Evolutionary conservation across 2,113 vertebrate species (phyloP).

Genomic region (Dicrurus megarhynchus): DNA sequence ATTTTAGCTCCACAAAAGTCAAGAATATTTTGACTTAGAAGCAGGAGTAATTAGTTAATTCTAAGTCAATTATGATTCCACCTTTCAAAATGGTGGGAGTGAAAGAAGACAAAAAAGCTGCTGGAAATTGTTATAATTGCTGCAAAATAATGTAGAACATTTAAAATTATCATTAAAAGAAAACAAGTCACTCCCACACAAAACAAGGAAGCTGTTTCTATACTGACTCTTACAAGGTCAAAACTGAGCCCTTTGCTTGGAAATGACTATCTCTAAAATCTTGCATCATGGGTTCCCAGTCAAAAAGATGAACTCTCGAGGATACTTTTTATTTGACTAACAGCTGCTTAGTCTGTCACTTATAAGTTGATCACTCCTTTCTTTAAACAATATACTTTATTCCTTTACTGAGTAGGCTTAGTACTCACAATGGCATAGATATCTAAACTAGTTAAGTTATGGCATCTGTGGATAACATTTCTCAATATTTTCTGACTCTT

Average conservation of each 20-base stretch:
- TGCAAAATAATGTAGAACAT: not conserved
- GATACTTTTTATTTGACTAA: not conserved
- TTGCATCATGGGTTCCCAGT: not conserved
- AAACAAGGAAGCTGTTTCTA: not conserved
- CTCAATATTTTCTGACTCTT: not conserved
- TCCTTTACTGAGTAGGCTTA: not conserved
- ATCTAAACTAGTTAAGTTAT: not conserved
- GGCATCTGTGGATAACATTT: not conserved
- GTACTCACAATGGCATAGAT: not conserved
- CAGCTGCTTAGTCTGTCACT: not conserved
- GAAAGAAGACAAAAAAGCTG: not conserved
- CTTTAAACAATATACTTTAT: not conserved
- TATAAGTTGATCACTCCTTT: not conserved
- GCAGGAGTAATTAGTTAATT: not conserved
- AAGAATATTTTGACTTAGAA: not conserved
- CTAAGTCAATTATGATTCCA: not conserved
- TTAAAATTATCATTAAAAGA: not conserved
- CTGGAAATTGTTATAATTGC: not conserved
- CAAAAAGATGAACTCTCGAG: not conserved
- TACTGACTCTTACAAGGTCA: not conserved
- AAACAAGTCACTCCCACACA: not conserved
- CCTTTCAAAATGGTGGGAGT: not conserved
- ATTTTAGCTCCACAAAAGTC: not conserved
- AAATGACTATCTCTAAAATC: not conserved
- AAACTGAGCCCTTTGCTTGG: not conserved